A percentile compares a stretch with the other conserved stretches of the same genome.
These are phyloP conservation scores for Paguma larvata DNA, from an alignment of 2,797 vertebrate species.

Conservation along the genomic window DNA sequence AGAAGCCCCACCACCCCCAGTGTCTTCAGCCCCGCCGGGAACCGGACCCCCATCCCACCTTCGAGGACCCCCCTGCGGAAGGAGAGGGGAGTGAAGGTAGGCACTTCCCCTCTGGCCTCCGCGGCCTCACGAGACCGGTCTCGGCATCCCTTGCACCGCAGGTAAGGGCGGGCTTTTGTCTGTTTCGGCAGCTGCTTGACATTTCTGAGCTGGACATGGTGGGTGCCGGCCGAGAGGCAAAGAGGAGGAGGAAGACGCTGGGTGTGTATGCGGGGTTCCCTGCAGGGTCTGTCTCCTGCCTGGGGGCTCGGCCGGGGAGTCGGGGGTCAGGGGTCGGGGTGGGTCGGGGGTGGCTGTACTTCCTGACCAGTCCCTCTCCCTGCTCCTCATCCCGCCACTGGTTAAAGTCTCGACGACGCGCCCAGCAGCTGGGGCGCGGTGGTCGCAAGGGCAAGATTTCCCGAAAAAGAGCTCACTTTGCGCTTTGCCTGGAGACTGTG, in stretches of 20 bases:
- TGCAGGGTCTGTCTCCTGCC: too few relatives aligned
- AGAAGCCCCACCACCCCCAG: conserved; percentile 96
- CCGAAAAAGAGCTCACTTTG: fast-evolving
- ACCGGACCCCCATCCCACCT: conserved; percentile 95
- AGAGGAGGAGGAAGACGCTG: conserved; percentile 97
- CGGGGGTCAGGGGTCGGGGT: too few relatives aligned
- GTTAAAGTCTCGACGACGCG: fast-evolving
- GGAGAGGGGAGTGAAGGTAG: conserved; percentile 98
- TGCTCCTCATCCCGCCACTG: too few relatives aligned
- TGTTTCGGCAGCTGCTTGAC: conserved; percentile 92
- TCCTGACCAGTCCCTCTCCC: not conserved
- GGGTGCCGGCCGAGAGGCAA: conserved; percentile 96
- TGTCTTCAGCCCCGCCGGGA: conserved; percentile 97
- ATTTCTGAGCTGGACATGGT: conserved; percentile 97
- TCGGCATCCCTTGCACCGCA: fast-evolving
- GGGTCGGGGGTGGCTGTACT: too few relatives aligned
- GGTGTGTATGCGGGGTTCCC: conserved; percentile 88
- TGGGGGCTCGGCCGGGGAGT: too few relatives aligned
- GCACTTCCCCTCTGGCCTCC: not conserved
- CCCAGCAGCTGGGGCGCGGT: fast-evolving
- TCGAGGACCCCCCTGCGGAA: conserved; percentile 95
- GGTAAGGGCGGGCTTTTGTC: not conserved
- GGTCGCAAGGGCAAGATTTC: fast-evolving
- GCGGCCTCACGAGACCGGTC: not conserved
- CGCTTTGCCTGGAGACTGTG: not conserved